Evolutionary conservation across 1,140 invertebrate genomes (phyloP).

Genomic region (Druon quercuslanigerum): DNA sequence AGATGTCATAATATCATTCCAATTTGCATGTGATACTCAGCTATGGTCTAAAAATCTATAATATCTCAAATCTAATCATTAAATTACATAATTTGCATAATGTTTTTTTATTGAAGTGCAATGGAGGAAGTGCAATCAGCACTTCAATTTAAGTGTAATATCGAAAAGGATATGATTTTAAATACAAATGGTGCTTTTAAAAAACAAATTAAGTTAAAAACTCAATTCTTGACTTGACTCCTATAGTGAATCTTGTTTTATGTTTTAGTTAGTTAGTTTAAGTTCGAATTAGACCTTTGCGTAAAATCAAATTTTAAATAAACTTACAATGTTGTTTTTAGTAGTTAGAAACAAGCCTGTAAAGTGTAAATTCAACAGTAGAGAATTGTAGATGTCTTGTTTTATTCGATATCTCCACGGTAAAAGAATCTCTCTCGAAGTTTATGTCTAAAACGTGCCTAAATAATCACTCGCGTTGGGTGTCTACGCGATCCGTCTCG

Average conservation of each 20-base stretch:
- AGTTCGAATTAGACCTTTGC: neutral
- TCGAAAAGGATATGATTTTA: no score
- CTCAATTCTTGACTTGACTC: neutral
- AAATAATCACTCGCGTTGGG: no score
- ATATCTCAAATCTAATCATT: neutral
- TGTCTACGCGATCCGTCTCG: no score
- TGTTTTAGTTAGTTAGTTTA: neutral
- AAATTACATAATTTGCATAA: no score
- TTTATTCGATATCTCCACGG: neutral
- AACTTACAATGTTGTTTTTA: neutral
- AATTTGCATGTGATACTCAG: slow-evolving; percentile 22
- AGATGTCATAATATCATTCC: slow-evolving; percentile 21
- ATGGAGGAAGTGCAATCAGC: no score
- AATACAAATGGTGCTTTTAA: no score
- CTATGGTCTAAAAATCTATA: slow-evolving; percentile 14
- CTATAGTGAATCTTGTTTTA: neutral
- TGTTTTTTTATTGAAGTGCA: no score
- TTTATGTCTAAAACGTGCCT: no score
- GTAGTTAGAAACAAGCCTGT: neutral
- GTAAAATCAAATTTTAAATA: neutral
- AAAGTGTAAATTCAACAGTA: slow-evolving; percentile 16
- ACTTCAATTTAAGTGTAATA: no score
- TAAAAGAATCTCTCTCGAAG: no score
- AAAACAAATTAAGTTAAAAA: no score
- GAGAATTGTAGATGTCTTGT: neutral